Evolutionary conservation across 1,140 invertebrate genomes (phyloP), one percentile per base, ranked within the genome.

Genomic region (Panonychus citri): DNA sequence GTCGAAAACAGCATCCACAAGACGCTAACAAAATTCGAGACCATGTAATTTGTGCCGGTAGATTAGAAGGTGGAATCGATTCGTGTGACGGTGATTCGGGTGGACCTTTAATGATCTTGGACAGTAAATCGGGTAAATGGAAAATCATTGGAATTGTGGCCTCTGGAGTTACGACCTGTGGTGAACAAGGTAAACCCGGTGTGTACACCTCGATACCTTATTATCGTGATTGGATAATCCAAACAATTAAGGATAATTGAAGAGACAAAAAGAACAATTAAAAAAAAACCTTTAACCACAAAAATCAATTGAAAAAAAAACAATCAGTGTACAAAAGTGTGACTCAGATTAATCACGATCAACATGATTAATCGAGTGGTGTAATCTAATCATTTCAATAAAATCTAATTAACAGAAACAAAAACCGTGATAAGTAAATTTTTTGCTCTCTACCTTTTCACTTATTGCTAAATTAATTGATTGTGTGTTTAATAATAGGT

Each of bases 151-250:
- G 43, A 21, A 46, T 81, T 34, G 69, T 83, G n/a, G 76, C 80
- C 0, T 82, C 81, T 1, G 82, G 77, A 75, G 82, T 82, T 2
- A 70, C 74, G 60, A 81, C 81, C 3, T 90, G 86, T 65, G 86
- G 81, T 1, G 69, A 78, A 64, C 75, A 80, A 1, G 77, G 79
- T 53, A 78, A 77, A 64, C 85, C 86, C 0, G 86, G 85, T n/a
- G 83, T 90, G 26, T 91, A 89, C 68, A 78, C 81, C 0, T 72
- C 82, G 57, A 81, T 89, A 8, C 62, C 63, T 13, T 61, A 60
- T 21, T 71, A 66, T 57, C 52, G 65, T 1, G 37, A 64, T 24
- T 73, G 71, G 71, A 60, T 65, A 26, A 12, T 26, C 17, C 24
- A 51, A 26, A 28, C 24, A 5, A 51, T 51, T 34, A 34, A 12